Conservation (phyloP, 1,140 invertebrate species). For the Melanaphis sacchari region DNA sequence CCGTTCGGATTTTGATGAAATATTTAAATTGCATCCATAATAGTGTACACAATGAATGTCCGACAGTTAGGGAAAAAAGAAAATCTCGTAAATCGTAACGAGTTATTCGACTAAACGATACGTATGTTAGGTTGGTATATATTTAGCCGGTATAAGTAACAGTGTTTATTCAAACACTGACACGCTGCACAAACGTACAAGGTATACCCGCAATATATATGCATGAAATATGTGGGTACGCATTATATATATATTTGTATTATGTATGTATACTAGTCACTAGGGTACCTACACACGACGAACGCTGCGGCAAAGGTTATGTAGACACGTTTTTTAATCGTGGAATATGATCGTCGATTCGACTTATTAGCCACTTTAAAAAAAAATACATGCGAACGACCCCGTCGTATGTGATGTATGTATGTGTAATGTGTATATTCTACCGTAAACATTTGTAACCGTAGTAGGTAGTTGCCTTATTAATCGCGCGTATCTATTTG, state of each 20-base stretch:
- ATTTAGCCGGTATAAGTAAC: neutral
- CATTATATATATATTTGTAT: neutral
- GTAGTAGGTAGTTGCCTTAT: neutral
- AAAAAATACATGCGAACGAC: neutral
- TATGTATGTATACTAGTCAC: neutral
- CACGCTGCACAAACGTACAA: neutral
- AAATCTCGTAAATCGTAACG: neutral
- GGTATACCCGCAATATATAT: neutral
- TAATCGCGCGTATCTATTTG: neutral
- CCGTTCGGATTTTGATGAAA: neutral
- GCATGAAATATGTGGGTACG: neutral
- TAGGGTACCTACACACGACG: neutral
- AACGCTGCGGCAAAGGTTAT: neutral
- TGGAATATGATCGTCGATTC: neutral
- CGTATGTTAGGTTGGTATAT: neutral
- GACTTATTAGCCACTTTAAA: neutral
- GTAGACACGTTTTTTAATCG: slow-evolving; percentile 4
- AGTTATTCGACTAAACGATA: neutral
- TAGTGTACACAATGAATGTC: neutral
- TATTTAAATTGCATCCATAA: neutral
- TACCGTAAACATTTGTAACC: neutral
- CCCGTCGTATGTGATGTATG: neutral
- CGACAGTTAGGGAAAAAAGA: neutral
- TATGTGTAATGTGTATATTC: neutral
- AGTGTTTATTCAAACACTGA: neutral